Evolutionary conservation across 2,888 invertebrate genomes (phyloP).

Genomic region (Onthophagus sagittarius): DNA sequence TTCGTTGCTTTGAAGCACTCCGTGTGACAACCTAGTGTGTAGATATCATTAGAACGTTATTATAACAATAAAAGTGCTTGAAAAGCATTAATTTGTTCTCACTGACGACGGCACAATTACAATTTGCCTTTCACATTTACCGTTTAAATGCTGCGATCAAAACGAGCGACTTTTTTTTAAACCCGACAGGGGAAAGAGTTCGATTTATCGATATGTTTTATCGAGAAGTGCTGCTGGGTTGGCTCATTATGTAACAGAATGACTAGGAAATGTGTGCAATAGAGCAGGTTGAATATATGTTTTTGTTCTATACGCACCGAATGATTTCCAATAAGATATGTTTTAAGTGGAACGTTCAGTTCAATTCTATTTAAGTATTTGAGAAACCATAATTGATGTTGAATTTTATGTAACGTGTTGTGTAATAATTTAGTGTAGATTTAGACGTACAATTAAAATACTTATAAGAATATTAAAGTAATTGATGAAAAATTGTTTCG

Average conservation of each 20-base stretch:
- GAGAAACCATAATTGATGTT: not conserved
- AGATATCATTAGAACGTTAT: not conserved
- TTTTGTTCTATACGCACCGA: not conserved
- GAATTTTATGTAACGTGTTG: not conserved
- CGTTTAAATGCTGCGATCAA: not conserved
- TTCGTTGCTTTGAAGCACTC: not conserved
- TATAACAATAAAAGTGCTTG: not conserved
- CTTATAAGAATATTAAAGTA: too few species aligned
- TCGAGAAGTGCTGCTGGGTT: not conserved
- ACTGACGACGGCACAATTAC: not conserved
- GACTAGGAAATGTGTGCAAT: not conserved
- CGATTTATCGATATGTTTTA: not conserved
- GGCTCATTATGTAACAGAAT: conserved; percentile 6
- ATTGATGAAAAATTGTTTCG: too few species aligned
- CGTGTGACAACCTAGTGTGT: not conserved
- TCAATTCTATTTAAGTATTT: not conserved
- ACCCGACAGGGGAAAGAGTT: not conserved
- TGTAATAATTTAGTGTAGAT: not conserved
- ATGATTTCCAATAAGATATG: not conserved
- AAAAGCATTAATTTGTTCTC: not conserved
- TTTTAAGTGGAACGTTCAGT: not conserved
- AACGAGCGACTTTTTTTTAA: not conserved
- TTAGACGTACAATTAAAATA: too few species aligned
- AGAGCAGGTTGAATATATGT: not conserved
- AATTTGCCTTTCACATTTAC: conserved; percentile 13